These are phyloP conservation scores for Romanogobio albipinnatus DNA, from an alignment of 2,113 vertebrate species.

Conservation along the genomic window DNA sequence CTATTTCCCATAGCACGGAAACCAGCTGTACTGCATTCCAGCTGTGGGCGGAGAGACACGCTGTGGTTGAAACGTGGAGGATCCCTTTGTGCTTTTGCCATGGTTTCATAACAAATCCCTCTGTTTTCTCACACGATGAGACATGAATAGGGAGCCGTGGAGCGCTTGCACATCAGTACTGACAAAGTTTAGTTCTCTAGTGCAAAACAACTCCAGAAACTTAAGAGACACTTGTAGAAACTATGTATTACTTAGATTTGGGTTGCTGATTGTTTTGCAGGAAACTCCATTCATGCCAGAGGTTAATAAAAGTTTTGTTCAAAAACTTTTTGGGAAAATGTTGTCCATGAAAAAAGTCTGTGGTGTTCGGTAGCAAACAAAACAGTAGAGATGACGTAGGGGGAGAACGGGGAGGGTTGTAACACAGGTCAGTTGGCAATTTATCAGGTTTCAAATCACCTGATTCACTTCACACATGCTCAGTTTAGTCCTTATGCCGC, in stretches of 20 bases:
- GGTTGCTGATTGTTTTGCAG: neutral
- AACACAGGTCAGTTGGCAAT: no score
- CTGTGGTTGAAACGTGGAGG: conserved; percentile 49
- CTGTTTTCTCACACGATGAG: neutral
- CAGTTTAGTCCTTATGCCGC: no score
- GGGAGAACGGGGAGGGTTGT: no score
- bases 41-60: conserved; percentile 48
- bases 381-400: no score
- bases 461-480: no score
- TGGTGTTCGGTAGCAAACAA: no score
- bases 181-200: neutral
- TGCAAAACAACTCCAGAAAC: neutral
- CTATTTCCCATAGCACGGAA: conserved; percentile 43
- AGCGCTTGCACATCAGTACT: neutral
- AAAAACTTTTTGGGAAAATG: no score
- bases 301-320: no score
- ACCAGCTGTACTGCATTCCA: conserved; percentile 66
- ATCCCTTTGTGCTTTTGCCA: conserved; percentile 66
- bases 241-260: neutral
- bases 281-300: no score
- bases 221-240: neutral
- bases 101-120: conserved; percentile 70
- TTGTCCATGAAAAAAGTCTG: no score
- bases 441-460: no score
- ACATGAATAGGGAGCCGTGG: neutral